Evolutionary conservation across 2,797 vertebrate species (phyloP).

Genomic region (Aplochiton taeniatus): DNA sequence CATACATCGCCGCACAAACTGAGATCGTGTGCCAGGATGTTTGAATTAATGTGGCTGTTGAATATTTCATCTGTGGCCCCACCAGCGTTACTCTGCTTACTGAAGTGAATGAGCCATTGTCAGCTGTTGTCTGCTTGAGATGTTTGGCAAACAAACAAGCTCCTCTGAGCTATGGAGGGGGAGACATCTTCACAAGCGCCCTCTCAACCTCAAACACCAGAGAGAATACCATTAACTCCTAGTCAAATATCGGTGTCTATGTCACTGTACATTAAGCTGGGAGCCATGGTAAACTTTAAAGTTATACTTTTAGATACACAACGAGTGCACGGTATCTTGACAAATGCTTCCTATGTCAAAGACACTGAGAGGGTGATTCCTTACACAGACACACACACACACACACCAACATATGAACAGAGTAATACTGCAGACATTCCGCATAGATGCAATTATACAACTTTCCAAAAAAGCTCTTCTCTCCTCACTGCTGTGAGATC

Average conservation of each 20-base stretch:
- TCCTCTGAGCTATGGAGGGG: constrained; percentile 4
- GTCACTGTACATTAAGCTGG: too few species aligned
- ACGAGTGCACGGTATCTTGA: too few species aligned
- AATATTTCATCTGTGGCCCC: constrained; percentile 58
- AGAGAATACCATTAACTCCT: constrained; percentile 15
- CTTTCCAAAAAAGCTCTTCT: too few species aligned
- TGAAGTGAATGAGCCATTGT: constrained; percentile 35
- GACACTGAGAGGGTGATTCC: too few species aligned
- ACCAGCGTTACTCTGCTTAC: constrained; percentile 19
- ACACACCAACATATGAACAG: too few species aligned
- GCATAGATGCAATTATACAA: too few species aligned
- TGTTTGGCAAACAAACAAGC: constrained; percentile 33
- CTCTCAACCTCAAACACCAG: constrained; percentile 16
- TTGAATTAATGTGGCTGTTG: constrained; percentile 64
- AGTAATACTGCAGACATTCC: too few species aligned
- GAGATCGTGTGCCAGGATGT: constrained; percentile 23
- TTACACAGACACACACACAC: too few species aligned
- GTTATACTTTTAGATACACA: too few species aligned
- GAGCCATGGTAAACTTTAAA: too few species aligned
- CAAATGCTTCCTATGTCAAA: too few species aligned
- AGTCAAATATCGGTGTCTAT: constrained; percentile 1
- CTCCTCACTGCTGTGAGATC: too few species aligned
- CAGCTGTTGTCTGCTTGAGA: constrained; percentile 33
- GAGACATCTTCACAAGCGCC: constrained; percentile 16
- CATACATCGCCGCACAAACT: constrained; percentile 51